A percentile compares a stretch with the other conserved stretches of the same genome.
Conservation (phyloP, 92 coral and sea anemone genomes). For the Palythoa caribaeorum region DNA sequence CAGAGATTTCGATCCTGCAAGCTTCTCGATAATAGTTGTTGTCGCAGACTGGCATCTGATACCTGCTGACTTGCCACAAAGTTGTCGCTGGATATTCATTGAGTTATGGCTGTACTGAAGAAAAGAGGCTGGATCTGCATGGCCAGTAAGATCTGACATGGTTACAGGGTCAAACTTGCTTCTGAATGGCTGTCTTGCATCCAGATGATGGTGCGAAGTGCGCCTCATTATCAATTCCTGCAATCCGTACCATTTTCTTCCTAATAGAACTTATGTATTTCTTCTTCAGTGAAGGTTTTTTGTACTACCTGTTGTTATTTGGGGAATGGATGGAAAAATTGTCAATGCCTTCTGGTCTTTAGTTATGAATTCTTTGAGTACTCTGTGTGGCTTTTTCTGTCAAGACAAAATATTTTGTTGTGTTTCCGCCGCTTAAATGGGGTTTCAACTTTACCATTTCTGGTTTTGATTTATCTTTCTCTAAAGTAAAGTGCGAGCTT, state of each 20-base stretch:
- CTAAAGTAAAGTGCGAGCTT: background rate
- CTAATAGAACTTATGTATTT: slow-evolving; percentile 46
- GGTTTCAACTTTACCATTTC: background rate
- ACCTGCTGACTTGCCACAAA: slow-evolving; percentile 3
- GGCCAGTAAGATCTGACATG: slow-evolving; percentile 34
- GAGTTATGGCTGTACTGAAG: slow-evolving; percentile 62
- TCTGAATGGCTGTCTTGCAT: slow-evolving; percentile 57
- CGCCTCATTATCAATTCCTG: slow-evolving; percentile 49
- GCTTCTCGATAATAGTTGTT: background rate
- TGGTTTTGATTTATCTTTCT: background rate
- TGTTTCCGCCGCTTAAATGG: too few relatives aligned
- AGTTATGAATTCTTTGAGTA: too few relatives aligned
- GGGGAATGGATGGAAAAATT: slow-evolving; percentile 18
- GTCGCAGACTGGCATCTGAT: background rate
- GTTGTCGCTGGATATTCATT: slow-evolving; percentile 46
- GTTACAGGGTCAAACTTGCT: slow-evolving; percentile 58
- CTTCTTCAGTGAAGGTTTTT: slow-evolving; percentile 40
- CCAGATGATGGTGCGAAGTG: slow-evolving; percentile 47
- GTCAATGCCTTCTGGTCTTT: slow-evolving; percentile 24
- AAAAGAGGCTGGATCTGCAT: slow-evolving; percentile 36
- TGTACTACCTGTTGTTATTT: slow-evolving; percentile 41
- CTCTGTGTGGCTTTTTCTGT: background rate
- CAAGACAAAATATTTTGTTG: too few relatives aligned
- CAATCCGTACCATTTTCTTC: slow-evolving; percentile 49
- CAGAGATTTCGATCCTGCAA: background rate